Percentiles rank a stretch among this genome's conserved stretches.
phyloP scores from a whole-genome alignment of 2,888 invertebrate species.

The Epinotia ramella region DNA sequence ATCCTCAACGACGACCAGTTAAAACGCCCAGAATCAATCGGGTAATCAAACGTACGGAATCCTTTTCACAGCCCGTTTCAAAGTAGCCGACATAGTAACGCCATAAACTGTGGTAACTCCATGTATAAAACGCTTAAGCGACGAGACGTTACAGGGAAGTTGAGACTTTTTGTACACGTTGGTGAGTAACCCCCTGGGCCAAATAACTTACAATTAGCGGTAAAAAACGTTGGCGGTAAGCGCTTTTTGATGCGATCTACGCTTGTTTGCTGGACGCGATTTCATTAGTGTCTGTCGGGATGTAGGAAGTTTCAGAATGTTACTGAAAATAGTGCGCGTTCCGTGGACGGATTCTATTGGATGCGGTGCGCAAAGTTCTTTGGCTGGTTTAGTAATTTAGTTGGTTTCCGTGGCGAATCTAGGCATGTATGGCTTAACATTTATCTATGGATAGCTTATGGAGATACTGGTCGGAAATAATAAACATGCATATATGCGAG shows the following conservation, averaged over 20 bases:
- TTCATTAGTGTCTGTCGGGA: slow-evolving; percentile 65
- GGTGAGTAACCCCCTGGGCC: slow-evolving; percentile 51
- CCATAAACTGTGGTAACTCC: slow-evolving; percentile 37
- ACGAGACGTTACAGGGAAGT: not conserved
- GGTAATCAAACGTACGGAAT: slow-evolving; percentile 26
- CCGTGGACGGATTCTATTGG: not conserved
- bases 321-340: slow-evolving; percentile 14
- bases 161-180: not conserved
- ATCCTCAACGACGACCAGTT: not conserved
- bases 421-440: not conserved
- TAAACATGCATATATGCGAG: too few relatives aligned
- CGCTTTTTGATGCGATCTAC: slow-evolving; percentile 75
- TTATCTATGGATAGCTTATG: not conserved
- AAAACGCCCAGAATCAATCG: not conserved
- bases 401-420: not conserved
- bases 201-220: slow-evolving; percentile 73
- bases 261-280: slow-evolving; percentile 72
- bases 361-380: not conserved
- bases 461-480: not conserved
- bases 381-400: not conserved
- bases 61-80: slow-evolving; percentile 22
- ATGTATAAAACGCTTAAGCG: slow-evolving; percentile 1
- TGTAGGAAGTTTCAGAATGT: slow-evolving; percentile 14
- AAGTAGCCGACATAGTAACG: slow-evolving; percentile 35
- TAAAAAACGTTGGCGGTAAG: slow-evolving; percentile 70